Percentiles rank a stretch among this genome's conserved stretches.
Conservation (phyloP, 2,113 vertebrate genomes). For the Pterophyllum scalare region DNA sequence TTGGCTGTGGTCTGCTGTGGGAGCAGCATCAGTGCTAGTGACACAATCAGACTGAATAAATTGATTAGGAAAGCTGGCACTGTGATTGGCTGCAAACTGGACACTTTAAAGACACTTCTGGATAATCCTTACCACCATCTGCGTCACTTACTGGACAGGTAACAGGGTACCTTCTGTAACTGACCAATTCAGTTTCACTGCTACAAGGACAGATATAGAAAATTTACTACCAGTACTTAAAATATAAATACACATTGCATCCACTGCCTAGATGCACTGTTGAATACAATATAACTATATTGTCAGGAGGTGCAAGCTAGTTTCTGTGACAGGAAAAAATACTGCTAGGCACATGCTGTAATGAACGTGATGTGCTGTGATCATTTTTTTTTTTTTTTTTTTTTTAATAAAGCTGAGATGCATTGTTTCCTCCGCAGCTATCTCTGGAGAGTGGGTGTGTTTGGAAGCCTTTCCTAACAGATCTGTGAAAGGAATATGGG, state of each 20-base stretch:
- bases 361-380: constrained; percentile 6
- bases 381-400: neutral
- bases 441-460: constrained; percentile 14
- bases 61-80: neutral
- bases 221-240: neutral
- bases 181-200: neutral
- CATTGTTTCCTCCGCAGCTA: constrained; percentile 34
- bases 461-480: constrained; percentile 16
- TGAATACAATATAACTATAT: neutral
- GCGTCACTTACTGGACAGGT: neutral
- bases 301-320: neutral
- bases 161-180: neutral
- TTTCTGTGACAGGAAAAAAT: constrained; percentile 15
- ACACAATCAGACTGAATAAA: neutral
- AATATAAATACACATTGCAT: neutral
- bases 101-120: neutral
- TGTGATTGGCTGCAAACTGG: neutral
- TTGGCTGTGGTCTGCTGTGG: neutral
- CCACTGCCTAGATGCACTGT: neutral
- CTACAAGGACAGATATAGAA: neutral
- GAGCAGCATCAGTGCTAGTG: neutral
- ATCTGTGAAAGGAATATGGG: constrained; percentile 24
- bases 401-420: constrained; percentile 11
- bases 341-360: constrained; percentile 11
- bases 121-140: neutral